Evolutionary conservation across 2,797 vertebrate genomes (phyloP).

Genomic region (Fundulus diaphanus): DNA sequence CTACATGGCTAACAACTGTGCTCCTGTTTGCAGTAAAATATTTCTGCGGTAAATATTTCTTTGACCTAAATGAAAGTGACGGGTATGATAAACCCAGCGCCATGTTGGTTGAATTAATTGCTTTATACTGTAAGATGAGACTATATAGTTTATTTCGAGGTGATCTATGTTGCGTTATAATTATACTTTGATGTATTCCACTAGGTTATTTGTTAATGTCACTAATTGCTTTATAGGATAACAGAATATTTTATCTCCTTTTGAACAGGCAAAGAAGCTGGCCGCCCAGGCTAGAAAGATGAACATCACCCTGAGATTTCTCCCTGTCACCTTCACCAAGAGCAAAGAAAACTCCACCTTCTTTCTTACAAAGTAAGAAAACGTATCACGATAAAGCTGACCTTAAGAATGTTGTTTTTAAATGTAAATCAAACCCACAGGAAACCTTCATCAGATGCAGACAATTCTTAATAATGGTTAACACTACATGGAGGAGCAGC

Average conservation of each 20-base stretch:
- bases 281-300: constrained; percentile 81
- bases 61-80: neutral
- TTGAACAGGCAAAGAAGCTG: constrained; percentile 81
- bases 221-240: neutral
- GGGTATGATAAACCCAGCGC: neutral
- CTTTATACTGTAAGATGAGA: too few relatives aligned
- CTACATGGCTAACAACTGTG: neutral
- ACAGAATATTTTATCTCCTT: neutral
- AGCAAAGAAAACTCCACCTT: constrained; percentile 91
- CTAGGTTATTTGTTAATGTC: too few relatives aligned
- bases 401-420: too few relatives aligned
- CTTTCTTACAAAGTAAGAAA: constrained; percentile 82
- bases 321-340: constrained; percentile 89
- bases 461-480: too few relatives aligned
- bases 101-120: neutral
- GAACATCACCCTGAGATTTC: constrained; percentile 86
- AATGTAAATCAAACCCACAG: neutral
- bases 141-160: too few relatives aligned
- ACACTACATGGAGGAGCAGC: too few relatives aligned
- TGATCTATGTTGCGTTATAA: too few relatives aligned
- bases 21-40: neutral
- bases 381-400: neutral
- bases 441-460: neutral
- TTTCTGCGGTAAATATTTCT: neutral
- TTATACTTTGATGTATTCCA: too few relatives aligned